Evolutionary conservation across 2,888 invertebrate species (phyloP), one percentile per base, ranked within the genome.

Genomic region (Torymus texanus): DNA sequence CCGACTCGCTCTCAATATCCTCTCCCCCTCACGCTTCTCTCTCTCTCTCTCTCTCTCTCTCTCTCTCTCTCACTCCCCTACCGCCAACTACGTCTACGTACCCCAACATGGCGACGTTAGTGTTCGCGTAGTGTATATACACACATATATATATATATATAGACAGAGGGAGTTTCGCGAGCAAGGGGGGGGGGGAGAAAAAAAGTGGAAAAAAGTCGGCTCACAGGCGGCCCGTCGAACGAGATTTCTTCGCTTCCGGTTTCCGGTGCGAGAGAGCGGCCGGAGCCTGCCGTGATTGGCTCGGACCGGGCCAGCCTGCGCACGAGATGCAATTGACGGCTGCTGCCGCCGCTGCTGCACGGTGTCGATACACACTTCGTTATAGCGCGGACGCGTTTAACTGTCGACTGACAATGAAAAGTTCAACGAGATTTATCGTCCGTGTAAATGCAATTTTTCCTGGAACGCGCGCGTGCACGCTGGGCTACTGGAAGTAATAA

Each of bases 211-310:
- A 76, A 76, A 77, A 70, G 70, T 41, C 41, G 8, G 53, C 41
- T 50, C 59, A 72, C 65, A 68, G 67, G 10, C 24, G 62, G 84
- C 81, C 84, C 84, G 83, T 79, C 81, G 84, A 84, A 81, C 83
- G 86, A 86, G 88, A 89, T 87, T 88, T 88, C 88, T 87, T 87
- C 84, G 82, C 88, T 88, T 88, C 88, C 88, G 87, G 88, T 86
- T 88, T 88, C 88, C 90, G 88, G 85, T 83, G 82, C 84, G 84
- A 84, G 85, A 84, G 85, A 87, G 86, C 85, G 84, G 84, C 87
- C 85, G 41, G 41, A 41, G 41, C 8, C 82, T 77, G 82, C 83
- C 75, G 84, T 86, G 87, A 89, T 88, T 88, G 87, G 86, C 81
- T 87, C 84, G 80, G 83, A 72, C 73, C 59, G 51, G 68, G n/a